Percentiles rank a stretch among this genome's conserved stretches.
Evolutionary conservation across 2,797 vertebrate genomes (phyloP).

Genomic region (Varecia variegata): DNA sequence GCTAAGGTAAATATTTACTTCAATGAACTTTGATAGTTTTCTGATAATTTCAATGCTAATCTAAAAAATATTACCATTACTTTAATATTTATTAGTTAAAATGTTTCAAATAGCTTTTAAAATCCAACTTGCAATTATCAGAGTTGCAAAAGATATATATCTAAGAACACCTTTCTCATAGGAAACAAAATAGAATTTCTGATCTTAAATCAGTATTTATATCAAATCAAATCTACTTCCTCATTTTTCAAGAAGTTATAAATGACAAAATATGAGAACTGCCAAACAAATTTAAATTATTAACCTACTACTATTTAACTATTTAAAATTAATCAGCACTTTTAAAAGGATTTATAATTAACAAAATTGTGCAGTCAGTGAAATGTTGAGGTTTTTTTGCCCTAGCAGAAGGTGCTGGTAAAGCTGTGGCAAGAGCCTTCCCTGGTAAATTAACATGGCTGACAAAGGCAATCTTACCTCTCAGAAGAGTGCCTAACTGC

Average conservation of each 20-base stretch:
- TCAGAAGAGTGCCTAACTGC: neutral
- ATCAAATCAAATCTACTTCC: conserved; percentile 9
- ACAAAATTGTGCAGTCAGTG: neutral
- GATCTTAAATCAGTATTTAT: neutral
- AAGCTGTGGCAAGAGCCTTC: neutral
- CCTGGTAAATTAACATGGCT: neutral
- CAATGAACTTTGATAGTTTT: neutral
- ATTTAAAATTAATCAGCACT: conserved; percentile 50
- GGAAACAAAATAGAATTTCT: conserved; percentile 30
- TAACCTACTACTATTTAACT: conserved; percentile 31
- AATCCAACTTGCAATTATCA: conserved; percentile 37
- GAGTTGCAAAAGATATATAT: neutral
- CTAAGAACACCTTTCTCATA: neutral
- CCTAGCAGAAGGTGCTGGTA: neutral
- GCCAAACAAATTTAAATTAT: conserved; percentile 46
- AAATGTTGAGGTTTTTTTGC: neutral
- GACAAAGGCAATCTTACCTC: neutral
- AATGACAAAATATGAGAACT: conserved; percentile 37
- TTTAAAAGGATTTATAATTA: conserved; percentile 41
- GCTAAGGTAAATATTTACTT: neutral
- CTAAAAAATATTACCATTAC: neutral
- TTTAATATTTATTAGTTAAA: conserved; percentile 3
- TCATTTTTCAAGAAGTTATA: conserved; percentile 20
- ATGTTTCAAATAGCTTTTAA: conserved; percentile 26
- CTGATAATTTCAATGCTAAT: neutral